Conservation (phyloP, 2,888 invertebrate species). For the Athalia circularis region DNA sequence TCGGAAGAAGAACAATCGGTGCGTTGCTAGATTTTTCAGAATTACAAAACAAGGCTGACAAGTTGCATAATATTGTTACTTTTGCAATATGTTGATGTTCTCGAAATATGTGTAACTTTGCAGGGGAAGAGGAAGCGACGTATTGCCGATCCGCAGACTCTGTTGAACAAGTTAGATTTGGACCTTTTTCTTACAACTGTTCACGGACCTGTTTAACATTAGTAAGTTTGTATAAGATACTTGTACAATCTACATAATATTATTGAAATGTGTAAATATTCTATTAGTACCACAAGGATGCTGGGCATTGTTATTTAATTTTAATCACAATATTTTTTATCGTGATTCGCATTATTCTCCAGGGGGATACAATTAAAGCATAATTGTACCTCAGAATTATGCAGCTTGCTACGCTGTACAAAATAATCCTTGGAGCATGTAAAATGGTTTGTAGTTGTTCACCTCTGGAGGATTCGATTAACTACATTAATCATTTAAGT, state of each 20-base stretch:
- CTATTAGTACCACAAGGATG: conserved; percentile 8
- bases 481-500: neutral
- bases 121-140: conserved; percentile 61
- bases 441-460: neutral
- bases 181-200: conserved; percentile 65
- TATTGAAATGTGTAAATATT: conserved; percentile 26
- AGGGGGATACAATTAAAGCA: neutral
- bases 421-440: neutral
- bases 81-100: neutral
- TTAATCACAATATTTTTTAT: conserved; percentile 7
- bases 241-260: conserved; percentile 10
- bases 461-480: too few species aligned
- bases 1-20: conserved; percentile 33
- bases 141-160: conserved; percentile 57
- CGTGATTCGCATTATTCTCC: neutral
- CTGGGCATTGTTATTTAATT: conserved; percentile 45
- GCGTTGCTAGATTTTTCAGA: conserved; percentile 20
- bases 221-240: neutral
- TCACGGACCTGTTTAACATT: conserved; percentile 62
- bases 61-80: neutral
- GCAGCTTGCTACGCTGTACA: neutral
- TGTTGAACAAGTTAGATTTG: conserved; percentile 62
- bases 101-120: conserved; percentile 27
- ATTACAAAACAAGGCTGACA: neutral
- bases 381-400: neutral